phyloP scores from a whole-genome alignment of 2,888 invertebrate genomes.

The Axea sp. region DNA sequence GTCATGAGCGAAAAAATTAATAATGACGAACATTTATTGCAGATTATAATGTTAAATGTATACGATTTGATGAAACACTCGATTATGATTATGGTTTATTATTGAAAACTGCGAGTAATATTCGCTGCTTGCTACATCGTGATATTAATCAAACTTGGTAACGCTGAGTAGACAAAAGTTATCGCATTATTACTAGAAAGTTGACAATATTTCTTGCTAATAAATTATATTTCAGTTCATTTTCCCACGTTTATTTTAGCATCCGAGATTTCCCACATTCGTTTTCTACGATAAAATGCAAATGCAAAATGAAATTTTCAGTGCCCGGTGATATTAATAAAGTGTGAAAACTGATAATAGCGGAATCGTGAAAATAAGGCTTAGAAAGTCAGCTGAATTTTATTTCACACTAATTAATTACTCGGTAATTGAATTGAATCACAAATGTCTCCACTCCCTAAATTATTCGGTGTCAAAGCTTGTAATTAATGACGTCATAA shows the following conservation, averaged over 20 bases:
- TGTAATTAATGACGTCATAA: conserved; percentile 21
- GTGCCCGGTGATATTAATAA: conserved; percentile 22
- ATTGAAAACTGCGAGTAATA: conserved; percentile 34
- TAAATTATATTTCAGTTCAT: conserved; percentile 31
- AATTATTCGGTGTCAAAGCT: neutral
- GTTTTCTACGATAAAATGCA: conserved; percentile 17
- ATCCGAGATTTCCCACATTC: conserved; percentile 35
- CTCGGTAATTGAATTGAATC: conserved; percentile 23
- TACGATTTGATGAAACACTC: conserved; percentile 14
- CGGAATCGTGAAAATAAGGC: conserved; percentile 11
- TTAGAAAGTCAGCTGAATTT: conserved; percentile 22
- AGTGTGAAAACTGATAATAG: conserved; percentile 20
- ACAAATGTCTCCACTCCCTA: conserved; percentile 5
- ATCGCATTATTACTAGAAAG: conserved; percentile 49
- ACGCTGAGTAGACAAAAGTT: conserved; percentile 34
- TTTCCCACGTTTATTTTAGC: conserved; percentile 40
- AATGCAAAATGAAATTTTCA: conserved; percentile 12
- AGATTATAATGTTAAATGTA: conserved; percentile 27
- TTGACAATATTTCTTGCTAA: conserved; percentile 43
- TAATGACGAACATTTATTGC: conserved; percentile 9
- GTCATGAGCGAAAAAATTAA: conserved; percentile 6
- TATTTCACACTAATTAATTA: conserved; percentile 11
- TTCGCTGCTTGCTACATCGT: conserved; percentile 6
- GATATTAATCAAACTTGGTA: conserved; percentile 37
- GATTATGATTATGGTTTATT: conserved; percentile 39